Conservation (phyloP, 1,140 invertebrate genomes). For the Limonius californicus region DNA sequence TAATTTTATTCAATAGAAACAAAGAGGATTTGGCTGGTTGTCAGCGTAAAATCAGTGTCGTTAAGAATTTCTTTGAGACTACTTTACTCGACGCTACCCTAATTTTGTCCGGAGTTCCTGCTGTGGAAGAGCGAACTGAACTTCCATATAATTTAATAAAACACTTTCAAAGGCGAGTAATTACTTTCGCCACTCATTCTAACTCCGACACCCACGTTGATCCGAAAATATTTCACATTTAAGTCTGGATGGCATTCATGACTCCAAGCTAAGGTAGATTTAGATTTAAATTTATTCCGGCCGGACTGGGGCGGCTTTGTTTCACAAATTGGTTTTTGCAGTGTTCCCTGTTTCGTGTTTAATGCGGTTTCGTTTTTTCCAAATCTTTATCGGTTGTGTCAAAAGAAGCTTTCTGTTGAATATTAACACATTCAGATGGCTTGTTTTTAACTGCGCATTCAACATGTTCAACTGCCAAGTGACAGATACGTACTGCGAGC, state of each 20-base stretch:
- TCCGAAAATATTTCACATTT: slow-evolving; percentile 3
- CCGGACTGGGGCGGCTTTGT: not conserved
- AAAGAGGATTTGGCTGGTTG: too few relatives aligned
- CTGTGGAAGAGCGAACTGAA: not conserved
- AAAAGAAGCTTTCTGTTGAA: too few relatives aligned
- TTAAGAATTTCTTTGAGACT: not conserved
- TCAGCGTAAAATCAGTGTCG: too few relatives aligned
- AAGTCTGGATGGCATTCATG: not conserved
- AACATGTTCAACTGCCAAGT: too few relatives aligned
- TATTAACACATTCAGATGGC: too few relatives aligned
- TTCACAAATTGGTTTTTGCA: not conserved
- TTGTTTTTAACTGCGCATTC: too few relatives aligned
- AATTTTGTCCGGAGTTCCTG: not conserved
- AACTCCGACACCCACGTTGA: not conserved
- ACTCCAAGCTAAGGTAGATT: not conserved
- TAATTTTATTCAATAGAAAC: too few relatives aligned
- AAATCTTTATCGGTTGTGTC: too few relatives aligned
- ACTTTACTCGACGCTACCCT: not conserved
- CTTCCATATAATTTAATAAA: slow-evolving; percentile 24
- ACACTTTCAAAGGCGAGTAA: slow-evolving; percentile 22
- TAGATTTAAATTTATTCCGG: not conserved
- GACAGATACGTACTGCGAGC: too few relatives aligned
- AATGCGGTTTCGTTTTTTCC: too few relatives aligned
- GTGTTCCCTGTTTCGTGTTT: too few relatives aligned
- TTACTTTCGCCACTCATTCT: slow-evolving; percentile 18